Conservation (phyloP, 2,113 vertebrate genomes). For the Pelmatolapia mariae region DNA sequence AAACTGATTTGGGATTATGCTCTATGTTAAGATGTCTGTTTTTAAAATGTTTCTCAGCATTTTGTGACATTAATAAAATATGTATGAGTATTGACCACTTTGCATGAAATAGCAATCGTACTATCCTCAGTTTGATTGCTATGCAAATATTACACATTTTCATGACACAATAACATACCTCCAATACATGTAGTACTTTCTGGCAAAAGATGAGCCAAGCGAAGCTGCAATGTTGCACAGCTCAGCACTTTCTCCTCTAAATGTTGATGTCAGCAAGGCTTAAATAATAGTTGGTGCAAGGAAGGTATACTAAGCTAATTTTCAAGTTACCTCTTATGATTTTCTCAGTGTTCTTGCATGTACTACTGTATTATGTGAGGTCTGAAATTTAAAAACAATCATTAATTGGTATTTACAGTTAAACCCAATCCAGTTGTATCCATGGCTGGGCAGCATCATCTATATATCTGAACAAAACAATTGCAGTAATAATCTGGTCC, state of each 20-base stretch:
- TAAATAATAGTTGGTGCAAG: neutral
- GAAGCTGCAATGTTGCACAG: neutral
- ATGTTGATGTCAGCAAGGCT: neutral
- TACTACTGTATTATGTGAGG: neutral
- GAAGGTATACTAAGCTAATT: neutral
- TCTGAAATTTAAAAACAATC: neutral
- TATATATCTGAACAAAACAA: neutral
- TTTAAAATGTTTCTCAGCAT: neutral
- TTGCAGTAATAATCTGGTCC: constrained; percentile 24
- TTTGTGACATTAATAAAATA: neutral
- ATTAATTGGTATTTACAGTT: neutral
- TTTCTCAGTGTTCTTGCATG: neutral
- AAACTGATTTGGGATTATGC: neutral
- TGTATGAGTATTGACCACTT: neutral
- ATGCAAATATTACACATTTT: neutral
- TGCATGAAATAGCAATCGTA: neutral
- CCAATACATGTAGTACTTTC: neutral
- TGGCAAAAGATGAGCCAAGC: neutral
- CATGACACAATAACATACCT: neutral
- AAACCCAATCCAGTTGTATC: neutral
- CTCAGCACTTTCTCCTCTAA: neutral
- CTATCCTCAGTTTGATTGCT: neutral
- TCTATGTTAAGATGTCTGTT: fast-evolving
- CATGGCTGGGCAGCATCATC: neutral
- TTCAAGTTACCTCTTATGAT: neutral